Percentiles rank a stretch among this genome's conserved stretches.
phyloP scores from a whole-genome alignment of 1,140 invertebrate genomes.

The Heliothis virescens region DNA sequence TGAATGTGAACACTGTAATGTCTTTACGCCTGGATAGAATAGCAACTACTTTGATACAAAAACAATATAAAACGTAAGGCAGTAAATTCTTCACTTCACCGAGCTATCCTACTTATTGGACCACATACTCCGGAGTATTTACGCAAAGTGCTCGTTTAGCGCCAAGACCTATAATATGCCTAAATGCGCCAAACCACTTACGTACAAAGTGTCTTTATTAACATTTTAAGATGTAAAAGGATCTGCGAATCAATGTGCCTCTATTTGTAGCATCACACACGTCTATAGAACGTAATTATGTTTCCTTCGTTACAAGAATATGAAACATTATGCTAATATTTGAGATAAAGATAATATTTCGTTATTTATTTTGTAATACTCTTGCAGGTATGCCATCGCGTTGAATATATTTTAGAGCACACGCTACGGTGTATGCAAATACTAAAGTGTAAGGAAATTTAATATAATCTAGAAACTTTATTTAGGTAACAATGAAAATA shows the following conservation, averaged over 20 bases:
- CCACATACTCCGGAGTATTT: constrained; percentile 2
- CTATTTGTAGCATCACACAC: constrained; percentile 10
- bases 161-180: neutral
- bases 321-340: constrained; percentile 1
- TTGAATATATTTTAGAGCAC: no score
- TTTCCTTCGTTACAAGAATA: neutral
- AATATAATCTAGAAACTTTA: no score
- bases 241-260: constrained; percentile 37
- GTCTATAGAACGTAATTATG: constrained; percentile 10
- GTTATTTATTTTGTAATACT: no score
- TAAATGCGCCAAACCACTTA: constrained; percentile 40
- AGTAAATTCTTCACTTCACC: neutral
- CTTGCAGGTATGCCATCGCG: no score
- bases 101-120: constrained; percentile 9
- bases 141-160: neutral
- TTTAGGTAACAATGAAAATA: no score
- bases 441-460: no score
- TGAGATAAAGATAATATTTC: no score
- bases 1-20: no score
- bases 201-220: constrained; percentile 44
- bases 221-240: constrained; percentile 52
- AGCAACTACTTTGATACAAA: no score
- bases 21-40: no score
- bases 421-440: no score
- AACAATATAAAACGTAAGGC: no score